Evolutionary conservation across 2,797 vertebrate genomes (phyloP).

Genomic region (Nyctalus aviator): DNA sequence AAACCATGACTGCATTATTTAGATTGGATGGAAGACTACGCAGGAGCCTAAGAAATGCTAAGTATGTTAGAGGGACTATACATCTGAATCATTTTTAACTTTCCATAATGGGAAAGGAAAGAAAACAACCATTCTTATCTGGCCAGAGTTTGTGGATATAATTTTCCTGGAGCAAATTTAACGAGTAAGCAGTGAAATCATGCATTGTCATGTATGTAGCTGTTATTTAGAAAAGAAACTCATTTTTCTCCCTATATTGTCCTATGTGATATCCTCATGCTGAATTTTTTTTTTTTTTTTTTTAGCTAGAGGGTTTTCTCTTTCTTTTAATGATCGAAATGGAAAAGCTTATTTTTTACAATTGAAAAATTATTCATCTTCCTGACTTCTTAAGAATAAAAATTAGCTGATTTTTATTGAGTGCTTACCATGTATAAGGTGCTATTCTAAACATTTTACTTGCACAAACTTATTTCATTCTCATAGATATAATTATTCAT

Average conservation of each 20-base stretch:
- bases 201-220: neutral
- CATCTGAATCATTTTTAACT: conserved; percentile 41
- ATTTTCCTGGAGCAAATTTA: neutral
- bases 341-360: too few species aligned
- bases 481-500: neutral
- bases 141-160: neutral
- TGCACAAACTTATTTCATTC: neutral
- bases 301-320: too few species aligned
- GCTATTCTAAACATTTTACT: neutral
- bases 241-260: neutral
- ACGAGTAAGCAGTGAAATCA: neutral
- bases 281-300: too few species aligned
- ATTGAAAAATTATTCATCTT: too few species aligned
- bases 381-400: neutral
- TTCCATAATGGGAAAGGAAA: neutral
- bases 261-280: neutral
- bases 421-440: neutral
- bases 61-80: neutral
- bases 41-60: neutral
- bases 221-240: conserved; percentile 8
- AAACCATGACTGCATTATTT: conserved; percentile 2
- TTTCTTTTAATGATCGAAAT: too few species aligned
- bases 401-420: neutral
- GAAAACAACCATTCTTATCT: neutral
- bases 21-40: neutral